These are phyloP conservation scores for Pangasianodon hypophthalmus DNA, from an alignment of 2,113 vertebrate species.

Conservation along the genomic window DNA sequence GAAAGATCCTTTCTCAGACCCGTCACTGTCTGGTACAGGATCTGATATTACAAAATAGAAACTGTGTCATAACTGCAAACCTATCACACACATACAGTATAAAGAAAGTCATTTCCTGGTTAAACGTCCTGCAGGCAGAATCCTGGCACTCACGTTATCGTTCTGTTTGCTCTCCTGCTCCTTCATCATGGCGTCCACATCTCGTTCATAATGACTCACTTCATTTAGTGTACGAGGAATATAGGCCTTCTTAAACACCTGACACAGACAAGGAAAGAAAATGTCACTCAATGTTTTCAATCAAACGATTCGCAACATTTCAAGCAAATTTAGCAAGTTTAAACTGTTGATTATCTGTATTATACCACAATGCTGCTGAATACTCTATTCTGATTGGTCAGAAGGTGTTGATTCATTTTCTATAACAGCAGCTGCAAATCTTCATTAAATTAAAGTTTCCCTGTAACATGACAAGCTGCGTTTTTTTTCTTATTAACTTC, in stretches of 20 bases:
- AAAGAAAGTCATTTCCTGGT: neutral
- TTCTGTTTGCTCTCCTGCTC: slow-evolving; percentile 78
- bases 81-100: neutral
- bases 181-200: slow-evolving; percentile 81
- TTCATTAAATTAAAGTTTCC: neutral
- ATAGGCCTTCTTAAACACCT: slow-evolving; percentile 96
- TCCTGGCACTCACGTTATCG: slow-evolving; percentile 77
- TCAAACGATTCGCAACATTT: neutral
- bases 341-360: too few relatives aligned
- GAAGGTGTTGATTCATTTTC: neutral
- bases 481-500: neutral
- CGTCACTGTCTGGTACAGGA: slow-evolving; percentile 93
- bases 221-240: slow-evolving; percentile 94
- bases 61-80: neutral
- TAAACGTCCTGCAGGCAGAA: neutral
- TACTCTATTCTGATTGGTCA: neutral
- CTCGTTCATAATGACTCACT: slow-evolving; percentile 90
- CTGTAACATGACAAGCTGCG: neutral
- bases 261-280: neutral
- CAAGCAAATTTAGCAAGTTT: neutral
- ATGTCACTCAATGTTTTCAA: neutral
- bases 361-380: neutral
- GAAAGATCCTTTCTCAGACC: slow-evolving; percentile 94
- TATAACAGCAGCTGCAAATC: neutral
- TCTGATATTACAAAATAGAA: slow-evolving; percentile 69